Base-by-base conservation (phyloP, 2,888 invertebrate species). In the Cheilosia vernalis region DNA sequence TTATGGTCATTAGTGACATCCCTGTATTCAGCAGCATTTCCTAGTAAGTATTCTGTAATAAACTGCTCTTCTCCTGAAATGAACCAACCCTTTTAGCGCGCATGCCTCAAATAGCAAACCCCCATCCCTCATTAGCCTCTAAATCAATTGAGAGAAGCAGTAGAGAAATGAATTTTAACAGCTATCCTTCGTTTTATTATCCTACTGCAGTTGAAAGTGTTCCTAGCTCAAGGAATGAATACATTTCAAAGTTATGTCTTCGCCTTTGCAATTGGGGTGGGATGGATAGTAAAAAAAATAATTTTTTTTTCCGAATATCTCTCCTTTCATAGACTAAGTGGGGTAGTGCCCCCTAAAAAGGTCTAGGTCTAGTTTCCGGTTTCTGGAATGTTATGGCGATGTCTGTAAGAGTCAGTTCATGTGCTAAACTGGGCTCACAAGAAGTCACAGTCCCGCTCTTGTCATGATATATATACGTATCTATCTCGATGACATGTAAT, bases 1-100 rank as follows among this genome's bases (percentile, higher is more conserved):
- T 37, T 1, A 3, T 37, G 1, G 37, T 13, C 4, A 13, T 13
- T 3, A 13, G 7, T 76, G 64, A 6, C 79, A 84, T 53, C 70
- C 53, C 80, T 80, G 70, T 70, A 80, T 80, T 80, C 80, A 84
- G 80, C 84, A 73, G 17, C 27, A n/a, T 21, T 7, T 64, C 51
- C 37, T 2, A 21, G 13, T 6, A 30, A 10, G 10, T 37, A 13
- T 37, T 47, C 24, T 53, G 4, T 17, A 21, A 37, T 4, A 66
- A 78, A 40, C 24, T 27, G 40, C 9, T n/a, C 27, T 66, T 42
- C 67, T 30, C 42, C 27, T 30, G 51, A 40, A 60, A 60, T 76
- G 60, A 76, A 66, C 15, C 21, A 47, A 4, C 9, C 33, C 13
- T 40, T 21, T 1, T 2, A 13, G 10, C 0, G 84, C 80, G 84